Base-by-base conservation (phyloP, 1,140 invertebrate genomes). In the Pomacea maculata region DNA sequence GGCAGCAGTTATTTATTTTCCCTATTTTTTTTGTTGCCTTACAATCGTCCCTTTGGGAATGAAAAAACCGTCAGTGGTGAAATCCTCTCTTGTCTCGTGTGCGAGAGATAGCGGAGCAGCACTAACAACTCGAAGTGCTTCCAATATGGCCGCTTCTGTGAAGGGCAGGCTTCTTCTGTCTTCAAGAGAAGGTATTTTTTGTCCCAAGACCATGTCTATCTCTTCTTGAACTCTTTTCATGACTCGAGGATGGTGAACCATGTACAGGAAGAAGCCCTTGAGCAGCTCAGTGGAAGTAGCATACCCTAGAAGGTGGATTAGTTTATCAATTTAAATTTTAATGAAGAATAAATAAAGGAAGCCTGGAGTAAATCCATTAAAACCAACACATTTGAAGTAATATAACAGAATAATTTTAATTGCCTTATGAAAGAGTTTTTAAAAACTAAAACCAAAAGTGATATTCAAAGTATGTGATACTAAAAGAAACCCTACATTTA, bases 181-280 rank as follows among this genome's bases (percentile, higher is more conserved):
- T 17, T 83, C 79, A 55, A 83, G 52, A 4, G 29, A 55, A 6
- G 83, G 78, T 63, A n/a, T 17, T 45, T 78, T n/a, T 10, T 73
- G 68, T n/a, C 80, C 80, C 17, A 86, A 63, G 17, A 78, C 75
- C 4, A 19, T 29, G 63, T 84, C 84, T 7, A 87, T 57, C 68
- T 87, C 86, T 8, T 67, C 77, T 29, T 84, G 84, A 11, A 87
- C 80, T 19, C 63, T 63, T n/a, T 68, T 45, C 61, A 91, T 91
- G 10, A 91, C 84, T 21, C 88, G 83, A 10, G 90, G 91, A 94
- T 88, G 73, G 77, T 81, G 57, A 64, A 83, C 17, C 85, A 90
- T 75, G 76, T 85, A 65, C 52, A 85, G 78, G 81, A 86, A 77
- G 71, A 88, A 45, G 45, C 57, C 52, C 64, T 85, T 17, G 78